Evolutionary conservation across 2,888 invertebrate species (phyloP), one percentile per base, ranked within the genome.

Genomic region (Glaucopsyche alexis): DNA sequence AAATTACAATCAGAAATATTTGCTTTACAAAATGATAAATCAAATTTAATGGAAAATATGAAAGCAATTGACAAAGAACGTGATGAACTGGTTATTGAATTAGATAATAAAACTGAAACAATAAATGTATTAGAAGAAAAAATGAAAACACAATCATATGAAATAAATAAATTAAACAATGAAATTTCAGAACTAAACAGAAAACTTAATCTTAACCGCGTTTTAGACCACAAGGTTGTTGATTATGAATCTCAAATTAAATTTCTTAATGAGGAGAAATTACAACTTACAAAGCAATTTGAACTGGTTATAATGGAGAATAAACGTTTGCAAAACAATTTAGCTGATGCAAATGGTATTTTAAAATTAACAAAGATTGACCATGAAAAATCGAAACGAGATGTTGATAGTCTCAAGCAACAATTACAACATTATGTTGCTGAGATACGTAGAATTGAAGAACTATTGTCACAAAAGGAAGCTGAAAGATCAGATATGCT

Each of bases 401-500:
- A 97, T 90, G 95, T 96, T 38, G 95, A 95, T 73, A 94, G 95
- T 79, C 88, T 97, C 76, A 96, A 96, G 83, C 94, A 95, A 76
- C 96, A 97, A 82, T 86, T 97, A 75, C 96, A 96, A 81, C 96
- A 96, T 81, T 97, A 97, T 88, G 96, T 97, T 7, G 94, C 95
- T 79, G 96, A 97, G 92, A 95, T 97, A 16, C 95, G 96, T 81
- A 93, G 96, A 79, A 96, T 96, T 75, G 97, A 97, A 85, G 96
- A 97, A 80, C 87, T 96, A 74, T 91, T 97, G 47, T 94, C 95
- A 74, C 94, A 95, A 49, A 89, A 97, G 95, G 97, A 97, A 88
- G 94, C 95, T 75, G 97, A 97, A 87, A 94, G 97, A 74, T 95
- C 95, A 74, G 96, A 96, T 83, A 95, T 97, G 95, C 84, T 97